phyloP scores from a whole-genome alignment of 2,113 vertebrate species.

The Nothoprocta pentlandii region DNA sequence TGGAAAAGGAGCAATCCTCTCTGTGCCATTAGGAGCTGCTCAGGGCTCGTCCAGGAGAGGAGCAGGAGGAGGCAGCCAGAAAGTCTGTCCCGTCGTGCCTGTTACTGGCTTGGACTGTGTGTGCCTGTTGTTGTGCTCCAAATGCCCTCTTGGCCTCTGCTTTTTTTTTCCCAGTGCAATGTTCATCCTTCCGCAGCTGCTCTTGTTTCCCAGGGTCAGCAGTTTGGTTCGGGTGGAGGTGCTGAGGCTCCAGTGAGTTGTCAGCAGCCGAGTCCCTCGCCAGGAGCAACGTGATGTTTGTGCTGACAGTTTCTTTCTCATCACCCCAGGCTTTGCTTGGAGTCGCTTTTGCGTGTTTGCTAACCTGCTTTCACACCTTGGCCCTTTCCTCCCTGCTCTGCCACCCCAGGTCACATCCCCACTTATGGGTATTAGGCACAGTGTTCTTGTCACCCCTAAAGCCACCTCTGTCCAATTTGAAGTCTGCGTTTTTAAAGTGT shows the following conservation, averaged over 20 bases:
- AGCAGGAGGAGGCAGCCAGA: background rate
- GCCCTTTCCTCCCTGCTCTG: background rate
- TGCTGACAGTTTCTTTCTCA: background rate
- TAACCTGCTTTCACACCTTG: background rate
- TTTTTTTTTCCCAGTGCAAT: background rate
- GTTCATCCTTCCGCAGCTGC: background rate
- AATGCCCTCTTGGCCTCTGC: background rate
- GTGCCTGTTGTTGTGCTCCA: background rate
- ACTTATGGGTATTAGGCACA: background rate
- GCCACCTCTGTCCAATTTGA: background rate
- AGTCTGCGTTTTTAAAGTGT: background rate
- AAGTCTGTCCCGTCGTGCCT: background rate
- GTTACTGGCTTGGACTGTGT: background rate
- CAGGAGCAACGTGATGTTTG: accelerated
- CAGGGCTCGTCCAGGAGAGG: constrained; percentile 20
- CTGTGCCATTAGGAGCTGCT: background rate
- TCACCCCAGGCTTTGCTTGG: background rate
- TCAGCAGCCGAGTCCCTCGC: background rate
- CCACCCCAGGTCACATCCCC: background rate
- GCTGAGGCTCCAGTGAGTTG: background rate
- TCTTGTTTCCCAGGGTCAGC: background rate
- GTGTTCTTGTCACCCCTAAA: background rate
- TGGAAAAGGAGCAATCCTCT: background rate
- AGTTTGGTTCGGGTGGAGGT: background rate
- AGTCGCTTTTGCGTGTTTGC: background rate